Percentiles rank a stretch among this genome's conserved stretches.
These are phyloP conservation scores for Eriocheir sinensis DNA, from an alignment of 1,140 invertebrate genomes.

Conservation along the genomic window DNA sequence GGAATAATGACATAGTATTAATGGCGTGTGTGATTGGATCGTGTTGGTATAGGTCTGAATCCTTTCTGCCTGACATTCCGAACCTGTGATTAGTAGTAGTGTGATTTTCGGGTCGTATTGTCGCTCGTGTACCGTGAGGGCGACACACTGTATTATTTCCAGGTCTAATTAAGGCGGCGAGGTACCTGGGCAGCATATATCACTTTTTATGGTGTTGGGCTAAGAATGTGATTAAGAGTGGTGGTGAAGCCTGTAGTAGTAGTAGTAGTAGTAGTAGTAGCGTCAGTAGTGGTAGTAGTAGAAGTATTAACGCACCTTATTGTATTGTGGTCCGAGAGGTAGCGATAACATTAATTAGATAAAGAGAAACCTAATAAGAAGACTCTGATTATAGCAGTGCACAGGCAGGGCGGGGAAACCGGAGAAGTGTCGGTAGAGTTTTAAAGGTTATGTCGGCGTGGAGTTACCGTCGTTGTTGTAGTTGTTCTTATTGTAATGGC, in stretches of 20 bases:
- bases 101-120: background rate
- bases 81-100: background rate
- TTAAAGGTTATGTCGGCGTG: conserved; percentile 31
- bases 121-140: background rate
- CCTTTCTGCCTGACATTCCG: background rate
- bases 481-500: background rate
- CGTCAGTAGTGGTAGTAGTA: no score
- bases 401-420: background rate
- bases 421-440: background rate
- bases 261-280: background rate
- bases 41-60: conserved; percentile 1
- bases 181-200: background rate
- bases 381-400: conserved; percentile 1
- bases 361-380: background rate
- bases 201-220: background rate
- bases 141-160: background rate
- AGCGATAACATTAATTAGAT: background rate
- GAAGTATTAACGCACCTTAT: background rate
- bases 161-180: background rate
- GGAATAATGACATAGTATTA: background rate
- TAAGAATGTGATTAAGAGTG: background rate
- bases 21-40: background rate
- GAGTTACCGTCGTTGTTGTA: background rate
- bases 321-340: background rate
- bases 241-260: background rate